Percentiles rank a stretch among this genome's conserved stretches.
These are phyloP conservation scores for Himalopsyche japonica DNA, from an alignment of 2,888 invertebrate genomes.

Conservation along the genomic window DNA sequence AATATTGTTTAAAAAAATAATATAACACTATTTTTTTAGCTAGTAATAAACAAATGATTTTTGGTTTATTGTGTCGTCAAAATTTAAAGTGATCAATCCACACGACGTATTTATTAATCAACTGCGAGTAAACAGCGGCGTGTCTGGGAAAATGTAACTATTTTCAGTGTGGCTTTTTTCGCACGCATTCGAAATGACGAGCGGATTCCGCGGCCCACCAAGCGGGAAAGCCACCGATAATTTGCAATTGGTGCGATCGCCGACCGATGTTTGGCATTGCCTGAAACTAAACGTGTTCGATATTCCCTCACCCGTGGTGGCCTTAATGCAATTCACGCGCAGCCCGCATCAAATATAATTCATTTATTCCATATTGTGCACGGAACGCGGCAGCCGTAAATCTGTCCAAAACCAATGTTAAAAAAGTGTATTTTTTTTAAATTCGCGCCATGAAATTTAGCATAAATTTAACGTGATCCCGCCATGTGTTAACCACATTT, in stretches of 20 bases:
- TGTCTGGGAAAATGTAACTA: too few species aligned
- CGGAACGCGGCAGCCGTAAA: conserved; percentile 6
- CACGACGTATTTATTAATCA: too few species aligned
- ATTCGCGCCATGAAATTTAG: background rate
- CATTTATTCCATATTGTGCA: conserved; percentile 16
- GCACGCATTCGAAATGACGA: too few species aligned
- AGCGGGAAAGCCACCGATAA: background rate
- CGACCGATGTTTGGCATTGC: background rate
- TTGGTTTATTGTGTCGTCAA: too few species aligned
- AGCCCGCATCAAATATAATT: conserved; percentile 10
- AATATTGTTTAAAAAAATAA: too few species aligned
- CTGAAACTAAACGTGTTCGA: conserved; percentile 1
- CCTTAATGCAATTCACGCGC: conserved; percentile 2
- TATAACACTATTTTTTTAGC: too few species aligned
- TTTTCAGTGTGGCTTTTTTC: too few species aligned
- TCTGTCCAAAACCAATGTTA: background rate
- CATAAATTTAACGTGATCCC: background rate
- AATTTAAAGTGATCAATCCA: too few species aligned
- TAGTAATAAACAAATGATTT: too few species aligned
- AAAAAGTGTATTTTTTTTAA: background rate
- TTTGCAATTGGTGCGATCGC: background rate
- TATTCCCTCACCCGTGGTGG: background rate
- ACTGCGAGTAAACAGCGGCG: too few species aligned
- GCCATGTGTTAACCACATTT: background rate
- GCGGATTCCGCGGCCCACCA: background rate